These are phyloP conservation scores for Pherbina coryleti DNA, from an alignment of 2,888 invertebrate genomes.

Conservation along the genomic window DNA sequence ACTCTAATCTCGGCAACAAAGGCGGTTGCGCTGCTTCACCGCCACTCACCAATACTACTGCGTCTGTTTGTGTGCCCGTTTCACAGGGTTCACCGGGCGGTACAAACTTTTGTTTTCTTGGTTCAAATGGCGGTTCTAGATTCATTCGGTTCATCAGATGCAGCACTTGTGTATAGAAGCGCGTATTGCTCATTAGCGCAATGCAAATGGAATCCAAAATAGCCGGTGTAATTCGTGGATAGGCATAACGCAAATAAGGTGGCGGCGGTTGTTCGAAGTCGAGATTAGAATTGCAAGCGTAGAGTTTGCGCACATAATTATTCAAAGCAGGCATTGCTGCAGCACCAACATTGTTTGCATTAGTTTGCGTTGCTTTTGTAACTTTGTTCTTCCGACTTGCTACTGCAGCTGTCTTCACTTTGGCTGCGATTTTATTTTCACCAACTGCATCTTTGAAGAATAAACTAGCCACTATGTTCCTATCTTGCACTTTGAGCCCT, in stretches of 20 bases:
- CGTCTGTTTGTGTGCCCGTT: conserved; percentile 61
- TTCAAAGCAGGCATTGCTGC: conserved; percentile 69
- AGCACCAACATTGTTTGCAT: conserved; percentile 24
- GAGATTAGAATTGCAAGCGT: conserved; percentile 73
- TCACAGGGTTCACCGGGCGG: conserved; percentile 40
- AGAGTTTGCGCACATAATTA: conserved; percentile 73
- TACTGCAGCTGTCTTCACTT: not conserved
- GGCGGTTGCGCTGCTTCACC: conserved; percentile 49
- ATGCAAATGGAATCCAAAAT: conserved; percentile 84
- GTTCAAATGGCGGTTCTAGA: conserved; percentile 84
- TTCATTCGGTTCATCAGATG: conserved; percentile 98
- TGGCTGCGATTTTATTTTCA: not conserved
- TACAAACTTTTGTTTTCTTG: conserved; percentile 49
- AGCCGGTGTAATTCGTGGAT: conserved; percentile 81
- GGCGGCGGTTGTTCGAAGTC: conserved; percentile 83
- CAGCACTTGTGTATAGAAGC: conserved; percentile 86
- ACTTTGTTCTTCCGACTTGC: not conserved
- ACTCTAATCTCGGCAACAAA: not conserved
- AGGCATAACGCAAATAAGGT: conserved; percentile 81
- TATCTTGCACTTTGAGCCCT: conserved; percentile 39
- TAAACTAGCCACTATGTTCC: conserved; percentile 29
- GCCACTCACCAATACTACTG: not conserved
- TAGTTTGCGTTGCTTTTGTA: conserved; percentile 18
- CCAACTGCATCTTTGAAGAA: conserved; percentile 42
- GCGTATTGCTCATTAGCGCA: conserved; percentile 80